Base-by-base conservation (phyloP, 2,797 vertebrate species). In the Lepilemur ruficaudatus region DNA sequence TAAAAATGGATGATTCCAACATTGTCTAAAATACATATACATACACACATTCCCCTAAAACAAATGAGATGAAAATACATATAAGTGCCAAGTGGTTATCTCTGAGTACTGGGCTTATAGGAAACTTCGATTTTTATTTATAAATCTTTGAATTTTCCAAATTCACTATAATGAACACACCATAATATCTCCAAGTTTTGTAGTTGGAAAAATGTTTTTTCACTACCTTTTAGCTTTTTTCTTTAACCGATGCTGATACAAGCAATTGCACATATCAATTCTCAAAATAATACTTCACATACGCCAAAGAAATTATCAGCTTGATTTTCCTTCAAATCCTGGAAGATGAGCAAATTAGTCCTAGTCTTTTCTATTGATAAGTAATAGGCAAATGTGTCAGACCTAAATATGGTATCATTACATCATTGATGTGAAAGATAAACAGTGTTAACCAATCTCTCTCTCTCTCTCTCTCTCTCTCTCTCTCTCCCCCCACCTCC, bases 51-150 rank as follows among this genome's bases (percentile, higher is more conserved):
- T 59, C 10, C 25, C n/a, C 43, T 50, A 89, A 50, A 87, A 91
- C n/a, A 72, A n/a, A 93, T 13, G 23, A 90, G 65, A 63, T 75
- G n/a, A 73, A 94, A 96, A 96, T 81, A 41, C 28, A 88, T 15
- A 48, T n/a, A 85, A 82, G 59, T 22, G 22, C 67, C 63, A 94
- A 70, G 30, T n/a, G 41, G 23, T 75, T 79, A 87, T 25, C 35
- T 73, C 73, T 96, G 38, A 84, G 35, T 78, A 57, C 13, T 65
- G 41, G 28, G 38, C 32, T 70, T 70, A 52, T 18, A 70, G 41
- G 28, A 41, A 67, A 69, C 7, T 84, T 55, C 89, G 35, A 65
- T 28, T 91, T 85, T 94, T 93, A 46, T 35, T 93, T 89, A 46
- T 5, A 73, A 1, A 52, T 81, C n/a, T 88, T 82, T 79, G 43